A percentile compares a stretch with the other conserved stretches of the same genome.
Conservation (phyloP, 2,797 vertebrate species). For the Miichthys miiuy region DNA sequence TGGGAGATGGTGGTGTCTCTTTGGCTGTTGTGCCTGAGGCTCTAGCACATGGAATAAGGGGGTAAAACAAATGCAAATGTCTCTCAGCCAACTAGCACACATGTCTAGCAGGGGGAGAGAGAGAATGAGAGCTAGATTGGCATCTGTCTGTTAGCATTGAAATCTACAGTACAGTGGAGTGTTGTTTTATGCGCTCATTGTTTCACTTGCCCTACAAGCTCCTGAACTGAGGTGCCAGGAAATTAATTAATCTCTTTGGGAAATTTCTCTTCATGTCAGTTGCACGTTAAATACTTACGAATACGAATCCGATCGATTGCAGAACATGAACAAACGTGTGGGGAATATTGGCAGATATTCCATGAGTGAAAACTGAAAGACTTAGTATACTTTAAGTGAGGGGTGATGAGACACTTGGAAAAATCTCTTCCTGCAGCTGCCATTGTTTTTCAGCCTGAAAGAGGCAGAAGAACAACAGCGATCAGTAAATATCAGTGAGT, state of each 20-base stretch:
- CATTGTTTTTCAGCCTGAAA: slow-evolving; percentile 60
- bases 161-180: slow-evolving; percentile 53
- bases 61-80: slow-evolving; percentile 83
- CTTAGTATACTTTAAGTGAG: slow-evolving; percentile 52
- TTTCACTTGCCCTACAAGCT: slow-evolving; percentile 70
- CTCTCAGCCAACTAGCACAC: slow-evolving; percentile 79
- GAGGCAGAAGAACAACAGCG: slow-evolving; percentile 44
- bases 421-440: slow-evolving; percentile 54
- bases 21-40: slow-evolving; percentile 81
- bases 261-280: slow-evolving; percentile 69
- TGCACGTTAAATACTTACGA: slow-evolving; percentile 58
- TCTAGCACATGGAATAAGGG: slow-evolving; percentile 78
- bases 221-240: slow-evolving; percentile 71
- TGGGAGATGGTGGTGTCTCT: slow-evolving; percentile 78
- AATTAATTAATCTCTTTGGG: slow-evolving; percentile 84
- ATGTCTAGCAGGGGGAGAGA: slow-evolving; percentile 68
- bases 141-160: slow-evolving; percentile 79
- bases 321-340: slow-evolving; percentile 56
- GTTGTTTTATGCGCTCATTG: slow-evolving; percentile 57
- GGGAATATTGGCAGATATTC: slow-evolving; percentile 70
- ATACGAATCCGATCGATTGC: slow-evolving; percentile 70
- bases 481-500: slow-evolving; percentile 61
- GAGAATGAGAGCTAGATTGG: slow-evolving; percentile 69
- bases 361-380: slow-evolving; percentile 36
- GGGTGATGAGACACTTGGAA: slow-evolving; percentile 59